Evolutionary conservation across 64 coral and sea anemone species (phyloP).

Genomic region (Actinia equina): DNA sequence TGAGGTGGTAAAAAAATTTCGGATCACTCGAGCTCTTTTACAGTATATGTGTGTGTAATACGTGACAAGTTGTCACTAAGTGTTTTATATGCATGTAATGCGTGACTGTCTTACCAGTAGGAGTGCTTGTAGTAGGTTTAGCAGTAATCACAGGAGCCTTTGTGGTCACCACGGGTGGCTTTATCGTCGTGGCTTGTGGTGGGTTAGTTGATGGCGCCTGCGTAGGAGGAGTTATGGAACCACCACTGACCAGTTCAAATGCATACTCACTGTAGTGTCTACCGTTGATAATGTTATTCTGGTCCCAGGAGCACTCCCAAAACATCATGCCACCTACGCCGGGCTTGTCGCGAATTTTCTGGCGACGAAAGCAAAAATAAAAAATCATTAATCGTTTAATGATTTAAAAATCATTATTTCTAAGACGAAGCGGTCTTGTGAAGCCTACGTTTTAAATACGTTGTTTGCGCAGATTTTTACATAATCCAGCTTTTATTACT

Average conservation of each 20-base stretch:
- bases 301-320: constrained; percentile 92
- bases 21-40: no score
- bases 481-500: no score
- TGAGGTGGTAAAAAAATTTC: no score
- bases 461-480: no score
- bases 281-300: constrained; percentile 72
- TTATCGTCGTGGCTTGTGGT: neutral
- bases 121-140: constrained; percentile 16
- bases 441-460: no score
- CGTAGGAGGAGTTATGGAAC: constrained; percentile 33
- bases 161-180: neutral
- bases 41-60: no score
- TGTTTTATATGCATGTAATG: no score
- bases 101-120: neutral
- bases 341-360: constrained; percentile 83
- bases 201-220: constrained; percentile 25
- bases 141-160: constrained; percentile 4
- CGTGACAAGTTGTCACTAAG: no score
- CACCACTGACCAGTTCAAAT: constrained; percentile 40
- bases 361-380: neutral
- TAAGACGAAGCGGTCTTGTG: no score
- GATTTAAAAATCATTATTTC: no score
- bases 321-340: constrained; percentile 81
- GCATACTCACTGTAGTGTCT: constrained; percentile 74
- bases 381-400: no score